These are phyloP conservation scores for Saturnia japonica DNA, from an alignment of 2,888 invertebrate genomes.

Conservation along the genomic window DNA sequence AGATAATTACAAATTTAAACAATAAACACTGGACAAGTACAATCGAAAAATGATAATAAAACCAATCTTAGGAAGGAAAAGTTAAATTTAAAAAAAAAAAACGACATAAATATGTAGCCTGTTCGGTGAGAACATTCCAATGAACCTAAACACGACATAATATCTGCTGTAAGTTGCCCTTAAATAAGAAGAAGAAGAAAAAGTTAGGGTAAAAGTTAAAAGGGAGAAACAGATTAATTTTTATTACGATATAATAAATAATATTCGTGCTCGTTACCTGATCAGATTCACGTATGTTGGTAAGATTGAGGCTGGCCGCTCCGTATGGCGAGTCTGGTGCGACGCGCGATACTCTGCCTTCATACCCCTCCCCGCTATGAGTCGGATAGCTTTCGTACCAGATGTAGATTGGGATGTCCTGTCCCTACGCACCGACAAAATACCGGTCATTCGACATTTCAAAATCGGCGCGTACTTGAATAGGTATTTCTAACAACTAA, in stretches of 20 bases:
- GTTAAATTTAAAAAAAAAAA: too few species aligned
- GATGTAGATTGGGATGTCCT: constrained; percentile 98
- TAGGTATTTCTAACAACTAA: constrained; percentile 35
- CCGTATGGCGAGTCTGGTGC: constrained; percentile 94
- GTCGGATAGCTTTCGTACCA: constrained; percentile 99
- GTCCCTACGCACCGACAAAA: constrained; percentile 85
- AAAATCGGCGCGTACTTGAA: constrained; percentile 46
- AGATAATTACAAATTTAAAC: not conserved
- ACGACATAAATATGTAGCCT: too few species aligned
- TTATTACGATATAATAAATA: not conserved
- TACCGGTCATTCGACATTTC: constrained; percentile 38
- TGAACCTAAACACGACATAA: too few species aligned
- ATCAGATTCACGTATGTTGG: constrained; percentile 95
- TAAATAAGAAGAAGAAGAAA: too few species aligned
- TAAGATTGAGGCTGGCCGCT: constrained; percentile 96
- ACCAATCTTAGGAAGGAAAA: not conserved
- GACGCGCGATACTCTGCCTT: constrained; percentile 94
- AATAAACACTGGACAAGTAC: not conserved
- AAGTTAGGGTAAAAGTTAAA: too few species aligned
- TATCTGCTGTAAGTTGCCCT: too few species aligned
- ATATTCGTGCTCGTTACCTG: constrained; percentile 64
- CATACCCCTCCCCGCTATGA: constrained; percentile 97
- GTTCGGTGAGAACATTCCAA: too few species aligned
- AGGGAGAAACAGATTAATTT: not conserved
- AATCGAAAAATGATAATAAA: not conserved